These are phyloP conservation scores for Acanthis flammea DNA, from an alignment of 2,797 vertebrate species.

Conservation along the genomic window DNA sequence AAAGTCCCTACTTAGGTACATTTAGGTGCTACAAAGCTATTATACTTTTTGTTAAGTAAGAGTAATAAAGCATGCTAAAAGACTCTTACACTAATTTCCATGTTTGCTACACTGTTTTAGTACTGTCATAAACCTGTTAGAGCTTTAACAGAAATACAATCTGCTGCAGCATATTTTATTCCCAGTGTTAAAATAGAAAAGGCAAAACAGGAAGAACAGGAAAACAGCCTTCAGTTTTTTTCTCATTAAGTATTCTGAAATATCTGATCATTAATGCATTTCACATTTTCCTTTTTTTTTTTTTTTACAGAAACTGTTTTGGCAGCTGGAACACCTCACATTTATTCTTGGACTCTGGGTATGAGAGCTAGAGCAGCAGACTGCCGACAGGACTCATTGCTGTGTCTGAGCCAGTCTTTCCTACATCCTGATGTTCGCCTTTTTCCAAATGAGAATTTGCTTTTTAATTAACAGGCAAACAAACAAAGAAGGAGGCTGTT, in stretches of 20 bases:
- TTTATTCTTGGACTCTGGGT: conserved; percentile 24
- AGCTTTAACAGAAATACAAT: conserved; percentile 68
- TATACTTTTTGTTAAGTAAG: conserved; percentile 58
- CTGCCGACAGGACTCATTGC: not conserved
- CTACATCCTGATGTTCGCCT: not conserved
- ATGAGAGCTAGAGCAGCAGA: not conserved
- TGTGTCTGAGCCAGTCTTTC: conserved; percentile 8
- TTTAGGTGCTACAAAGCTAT: conserved; percentile 44
- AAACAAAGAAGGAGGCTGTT: conserved; percentile 40
- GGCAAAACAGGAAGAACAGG: not conserved
- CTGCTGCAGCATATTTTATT: conserved; percentile 57
- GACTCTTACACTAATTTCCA: conserved; percentile 56
- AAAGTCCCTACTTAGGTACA: not conserved
- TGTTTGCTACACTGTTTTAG: conserved; percentile 63
- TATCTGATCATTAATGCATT: not conserved
- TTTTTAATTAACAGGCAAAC: conserved; percentile 48
- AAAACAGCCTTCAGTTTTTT: not conserved
- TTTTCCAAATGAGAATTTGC: conserved; percentile 43
- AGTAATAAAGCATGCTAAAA: conserved; percentile 49
- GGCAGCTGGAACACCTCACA: not conserved
- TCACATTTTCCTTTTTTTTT: not conserved
- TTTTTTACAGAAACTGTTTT: not conserved
- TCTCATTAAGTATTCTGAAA: not conserved
- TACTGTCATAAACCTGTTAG: conserved; percentile 66
- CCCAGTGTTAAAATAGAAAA: conserved; percentile 35